Evolutionary conservation across 2,113 vertebrate species (phyloP).

Genomic region (Gadus chalcogrammus): DNA sequence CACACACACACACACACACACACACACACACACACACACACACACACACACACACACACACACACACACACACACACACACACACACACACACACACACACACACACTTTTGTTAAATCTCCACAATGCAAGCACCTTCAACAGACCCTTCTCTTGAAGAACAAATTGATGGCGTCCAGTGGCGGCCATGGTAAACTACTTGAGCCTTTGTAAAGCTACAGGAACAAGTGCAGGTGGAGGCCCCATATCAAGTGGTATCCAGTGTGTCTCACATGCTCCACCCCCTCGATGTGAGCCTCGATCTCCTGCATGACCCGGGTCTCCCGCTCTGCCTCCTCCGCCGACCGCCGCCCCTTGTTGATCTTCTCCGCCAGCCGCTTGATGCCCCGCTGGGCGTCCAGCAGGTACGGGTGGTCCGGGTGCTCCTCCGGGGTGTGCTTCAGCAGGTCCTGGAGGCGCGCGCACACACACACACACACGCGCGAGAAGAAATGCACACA

Average conservation of each 20-base stretch:
- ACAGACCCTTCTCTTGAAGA: too few species aligned
- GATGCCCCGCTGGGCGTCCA: conserved; percentile 92
- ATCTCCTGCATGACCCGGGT: conserved; percentile 96
- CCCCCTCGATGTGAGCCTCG: conserved; percentile 95
- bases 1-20: neutral
- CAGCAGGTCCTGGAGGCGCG: conserved; percentile 83
- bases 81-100: too few species aligned
- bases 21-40: neutral
- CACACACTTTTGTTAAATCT: neutral
- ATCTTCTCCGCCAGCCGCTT: conserved; percentile 94
- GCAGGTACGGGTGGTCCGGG: conserved; percentile 83
- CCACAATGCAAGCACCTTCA: neutral
- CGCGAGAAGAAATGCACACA: neutral
- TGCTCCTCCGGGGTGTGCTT: conserved; percentile 96
- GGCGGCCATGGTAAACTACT: too few species aligned
- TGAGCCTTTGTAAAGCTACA: too few species aligned
- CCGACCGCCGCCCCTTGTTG: conserved; percentile 92
- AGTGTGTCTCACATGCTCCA: conserved; percentile 80
- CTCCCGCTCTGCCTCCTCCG: conserved; percentile 92
- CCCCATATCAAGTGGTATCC: too few species aligned
- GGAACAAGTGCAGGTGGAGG: too few species aligned
- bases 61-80: too few species aligned
- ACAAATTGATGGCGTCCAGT: too few species aligned
- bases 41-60: too few species aligned
- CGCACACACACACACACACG: neutral